Conservation (phyloP, 2,888 invertebrate genomes). For the Steinernema hermaphroditum region DNA sequence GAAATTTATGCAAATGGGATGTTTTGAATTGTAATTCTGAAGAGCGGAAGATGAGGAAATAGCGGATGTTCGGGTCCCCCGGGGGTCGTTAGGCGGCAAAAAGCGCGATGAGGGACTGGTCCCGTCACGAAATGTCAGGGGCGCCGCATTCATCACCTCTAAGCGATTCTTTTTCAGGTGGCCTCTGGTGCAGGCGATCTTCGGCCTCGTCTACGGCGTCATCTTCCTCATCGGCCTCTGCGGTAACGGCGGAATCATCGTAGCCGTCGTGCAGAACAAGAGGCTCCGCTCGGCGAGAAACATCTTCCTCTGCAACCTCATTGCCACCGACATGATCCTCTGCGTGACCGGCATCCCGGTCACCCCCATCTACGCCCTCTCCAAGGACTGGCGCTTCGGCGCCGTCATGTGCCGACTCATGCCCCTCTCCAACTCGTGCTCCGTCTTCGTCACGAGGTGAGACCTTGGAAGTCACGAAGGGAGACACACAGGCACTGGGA, state of each 20-base stretch:
- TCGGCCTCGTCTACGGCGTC: constrained; percentile 57
- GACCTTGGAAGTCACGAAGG: neutral
- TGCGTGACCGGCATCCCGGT: constrained; percentile 65
- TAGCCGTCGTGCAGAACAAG: constrained; percentile 58
- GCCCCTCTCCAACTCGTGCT: constrained; percentile 63
- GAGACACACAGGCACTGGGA: neutral
- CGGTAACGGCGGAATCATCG: constrained; percentile 64
- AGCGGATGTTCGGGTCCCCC: neutral
- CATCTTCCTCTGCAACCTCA: constrained; percentile 65
- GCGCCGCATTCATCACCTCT: neutral
- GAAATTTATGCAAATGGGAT: neutral
- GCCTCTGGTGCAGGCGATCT: constrained; percentile 53
- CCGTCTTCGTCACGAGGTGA: constrained; percentile 66
- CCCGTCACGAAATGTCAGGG: too few species aligned
- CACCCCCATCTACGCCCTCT: constrained; percentile 59
- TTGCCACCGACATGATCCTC: constrained; percentile 62
- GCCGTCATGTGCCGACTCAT: constrained; percentile 63
- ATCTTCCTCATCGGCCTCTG: constrained; percentile 60
- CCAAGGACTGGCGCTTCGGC: constrained; percentile 66
- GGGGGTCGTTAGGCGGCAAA: constrained; percentile 1
- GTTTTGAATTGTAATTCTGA: neutral
- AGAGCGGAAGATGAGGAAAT: neutral
- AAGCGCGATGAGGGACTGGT: too few species aligned
- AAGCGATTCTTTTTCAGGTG: constrained; percentile 46
- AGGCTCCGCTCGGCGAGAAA: constrained; percentile 65